Percentiles rank a stretch among this genome's conserved stretches.
phyloP scores from a whole-genome alignment of 2,888 invertebrate species.

The Spatulosminthurus flaviceps region DNA sequence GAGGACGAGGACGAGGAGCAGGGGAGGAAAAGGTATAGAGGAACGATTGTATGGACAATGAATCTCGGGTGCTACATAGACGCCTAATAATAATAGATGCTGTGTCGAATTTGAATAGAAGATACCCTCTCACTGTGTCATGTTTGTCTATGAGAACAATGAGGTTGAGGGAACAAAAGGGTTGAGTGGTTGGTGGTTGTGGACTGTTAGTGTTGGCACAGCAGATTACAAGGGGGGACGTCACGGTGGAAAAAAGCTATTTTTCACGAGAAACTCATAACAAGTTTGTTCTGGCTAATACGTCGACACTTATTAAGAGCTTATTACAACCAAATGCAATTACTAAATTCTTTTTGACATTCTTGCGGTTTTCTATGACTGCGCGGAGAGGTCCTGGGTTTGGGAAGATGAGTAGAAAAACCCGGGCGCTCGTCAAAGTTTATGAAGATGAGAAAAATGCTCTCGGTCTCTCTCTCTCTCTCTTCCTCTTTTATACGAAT shows the following conservation, averaged over 20 bases:
- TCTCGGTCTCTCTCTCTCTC: conserved; percentile 16
- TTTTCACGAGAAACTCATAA: conserved; percentile 55
- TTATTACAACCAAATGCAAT: conserved; percentile 55
- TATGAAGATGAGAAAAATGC: conserved; percentile 54
- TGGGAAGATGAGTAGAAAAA: conserved; percentile 36
- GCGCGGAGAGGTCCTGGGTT: conserved; percentile 13
- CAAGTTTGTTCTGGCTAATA: conserved; percentile 49
- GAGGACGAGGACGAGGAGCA: background rate
- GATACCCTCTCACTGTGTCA: conserved; percentile 39
- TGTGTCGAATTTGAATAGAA: conserved; percentile 35
- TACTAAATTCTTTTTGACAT: conserved; percentile 55
- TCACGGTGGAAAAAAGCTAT: conserved; percentile 50
- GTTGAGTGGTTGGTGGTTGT: conserved; percentile 39
- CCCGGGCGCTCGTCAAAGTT: conserved; percentile 47
- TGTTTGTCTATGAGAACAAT: conserved; percentile 48
- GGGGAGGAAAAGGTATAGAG: conserved; percentile 19
- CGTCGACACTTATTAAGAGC: conserved; percentile 56
- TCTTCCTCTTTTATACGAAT: conserved; percentile 27
- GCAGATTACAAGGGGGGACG: conserved; percentile 35
- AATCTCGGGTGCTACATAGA: background rate
- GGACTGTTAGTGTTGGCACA: conserved; percentile 9
- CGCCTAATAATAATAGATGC: conserved; percentile 25
- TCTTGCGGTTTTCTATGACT: conserved; percentile 44
- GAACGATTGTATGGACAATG: conserved; percentile 11
- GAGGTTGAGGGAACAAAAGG: conserved; percentile 44